Evolutionary conservation across 2,113 vertebrate species (phyloP).

Genomic region (Ceyx margarethae): DNA sequence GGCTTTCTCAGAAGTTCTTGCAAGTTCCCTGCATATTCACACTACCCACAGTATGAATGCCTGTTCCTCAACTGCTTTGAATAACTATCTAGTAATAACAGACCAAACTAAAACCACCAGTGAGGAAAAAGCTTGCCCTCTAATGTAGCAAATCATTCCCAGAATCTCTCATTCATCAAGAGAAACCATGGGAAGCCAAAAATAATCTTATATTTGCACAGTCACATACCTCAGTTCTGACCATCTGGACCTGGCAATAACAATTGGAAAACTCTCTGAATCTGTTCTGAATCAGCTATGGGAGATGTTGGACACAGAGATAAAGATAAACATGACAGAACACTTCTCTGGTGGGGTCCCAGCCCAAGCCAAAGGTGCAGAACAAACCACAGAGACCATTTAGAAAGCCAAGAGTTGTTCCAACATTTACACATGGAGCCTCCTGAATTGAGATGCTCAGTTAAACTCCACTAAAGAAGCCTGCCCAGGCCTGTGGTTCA

Average conservation of each 20-base stretch:
- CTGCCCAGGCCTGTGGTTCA: background rate
- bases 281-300: background rate
- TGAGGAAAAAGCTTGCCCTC: background rate
- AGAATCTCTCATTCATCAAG: background rate
- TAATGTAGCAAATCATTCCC: background rate
- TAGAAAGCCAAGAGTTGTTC: background rate
- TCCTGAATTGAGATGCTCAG: background rate
- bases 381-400: background rate
- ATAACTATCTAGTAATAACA: background rate
- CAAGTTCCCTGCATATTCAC: background rate
- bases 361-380: background rate
- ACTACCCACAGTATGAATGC: rapidly evolving
- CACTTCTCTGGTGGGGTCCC: background rate
- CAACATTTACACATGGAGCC: background rate
- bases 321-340: background rate
- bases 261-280: background rate
- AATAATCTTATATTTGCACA: background rate
- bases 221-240: background rate
- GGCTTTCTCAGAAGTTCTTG: background rate
- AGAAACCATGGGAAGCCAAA: background rate
- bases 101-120: background rate
- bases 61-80: background rate
- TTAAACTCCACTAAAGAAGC: background rate
- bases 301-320: background rate
- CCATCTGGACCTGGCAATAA: background rate